Evolutionary conservation across 2,113 vertebrate genomes (phyloP), one percentile per base, ranked within the genome.

Genomic region (Stigmatopora nigra): DNA sequence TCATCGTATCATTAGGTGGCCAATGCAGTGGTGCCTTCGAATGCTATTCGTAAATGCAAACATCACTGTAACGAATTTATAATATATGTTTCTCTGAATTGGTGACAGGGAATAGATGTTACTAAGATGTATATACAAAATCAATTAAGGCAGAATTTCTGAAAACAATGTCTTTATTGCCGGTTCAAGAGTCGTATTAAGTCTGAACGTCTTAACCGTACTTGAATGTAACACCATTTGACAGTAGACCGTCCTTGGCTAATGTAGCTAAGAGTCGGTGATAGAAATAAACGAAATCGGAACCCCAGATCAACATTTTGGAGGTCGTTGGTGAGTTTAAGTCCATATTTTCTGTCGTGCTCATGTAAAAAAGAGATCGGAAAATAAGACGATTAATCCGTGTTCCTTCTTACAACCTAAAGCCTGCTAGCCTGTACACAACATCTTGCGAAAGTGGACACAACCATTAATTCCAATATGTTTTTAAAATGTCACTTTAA

Each of bases 171-270:
- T 8, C 6, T 8, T 10, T 7, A 41, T 41, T 41, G 9, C 38
- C 6, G 9, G 4, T 0, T 64, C 6, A 15, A 31, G 9, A 56
- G 76, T 8, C 3, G 38, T 11, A 14, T 0, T 0, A 51, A 57
- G 17, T 41, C 0, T 0, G 2, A 12, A 14, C 52, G 78, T 76
- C 80, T 79, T 75, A 65, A 73, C 0, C 5, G 6, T 19, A 20
- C 59, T 0, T 4, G 5, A 62, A 65, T 2, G 6, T 2, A 9
- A 10, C 58, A 48, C 11, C 10, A 16, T 45, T 61, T 85, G 75
- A 81, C 80, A 76, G 72, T 45, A 73, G 70, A 68, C 63, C 76
- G 77, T 73, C 76, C 79, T 83, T 77, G 59, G 59, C 59, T 61
- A 61, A 61, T 61, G 38, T 41, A 8, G 73, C 19, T 77, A 78